A percentile compares a stretch with the other conserved stretches of the same genome.
Conservation (phyloP, 2,888 invertebrate genomes). For the Sialis lutaria region DNA sequence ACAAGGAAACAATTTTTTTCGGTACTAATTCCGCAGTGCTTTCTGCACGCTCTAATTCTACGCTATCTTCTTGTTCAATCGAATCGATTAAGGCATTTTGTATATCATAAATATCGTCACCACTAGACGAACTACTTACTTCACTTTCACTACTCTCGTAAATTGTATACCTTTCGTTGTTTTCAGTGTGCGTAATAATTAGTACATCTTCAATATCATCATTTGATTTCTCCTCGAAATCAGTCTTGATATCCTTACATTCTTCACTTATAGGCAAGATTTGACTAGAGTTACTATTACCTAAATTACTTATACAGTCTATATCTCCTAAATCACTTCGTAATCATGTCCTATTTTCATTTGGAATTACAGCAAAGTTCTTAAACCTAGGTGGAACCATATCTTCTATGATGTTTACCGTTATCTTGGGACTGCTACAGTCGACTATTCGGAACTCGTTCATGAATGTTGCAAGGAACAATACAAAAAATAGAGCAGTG, state of each 20-base stretch:
- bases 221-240: not conserved
- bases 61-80: too few relatives aligned
- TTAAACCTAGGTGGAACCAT: not conserved
- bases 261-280: not conserved
- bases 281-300: not conserved
- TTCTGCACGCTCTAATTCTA: not conserved
- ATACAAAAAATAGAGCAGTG: conserved; percentile 30
- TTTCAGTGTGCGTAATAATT: not conserved
- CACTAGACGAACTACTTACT: too few relatives aligned
- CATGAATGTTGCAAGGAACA: conserved; percentile 34
- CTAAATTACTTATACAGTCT: too few relatives aligned
- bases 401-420: not conserved
- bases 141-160: too few relatives aligned
- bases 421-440: not conserved
- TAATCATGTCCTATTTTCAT: not conserved
- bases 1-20: conserved; percentile 4
- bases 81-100: too few relatives aligned
- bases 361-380: too few relatives aligned
- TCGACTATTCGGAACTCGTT: conserved; percentile 27
- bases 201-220: not conserved
- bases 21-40: conserved; percentile 1
- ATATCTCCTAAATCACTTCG: not conserved
- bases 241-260: not conserved
- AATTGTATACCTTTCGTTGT: not conserved
- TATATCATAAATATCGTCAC: too few relatives aligned